Conservation (phyloP, 2,113 vertebrate species). For the Rallus limicola region DNA sequence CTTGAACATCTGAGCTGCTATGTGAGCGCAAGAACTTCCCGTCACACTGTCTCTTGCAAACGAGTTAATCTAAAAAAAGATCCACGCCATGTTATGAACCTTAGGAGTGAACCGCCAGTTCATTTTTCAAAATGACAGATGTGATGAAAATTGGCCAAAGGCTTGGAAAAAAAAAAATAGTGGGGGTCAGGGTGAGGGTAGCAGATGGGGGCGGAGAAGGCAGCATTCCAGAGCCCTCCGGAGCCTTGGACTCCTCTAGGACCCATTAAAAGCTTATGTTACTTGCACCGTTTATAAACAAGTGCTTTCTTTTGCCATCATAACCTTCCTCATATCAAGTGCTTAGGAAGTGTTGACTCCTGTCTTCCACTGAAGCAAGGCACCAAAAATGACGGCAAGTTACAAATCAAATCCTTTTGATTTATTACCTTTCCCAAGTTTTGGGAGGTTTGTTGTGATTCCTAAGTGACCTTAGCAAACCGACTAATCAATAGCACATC, state of each 20-base stretch:
- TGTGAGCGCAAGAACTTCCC: slow-evolving; percentile 26
- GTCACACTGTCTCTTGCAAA: slow-evolving; percentile 9
- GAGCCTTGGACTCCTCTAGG: slow-evolving; percentile 60
- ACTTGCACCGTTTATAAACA: slow-evolving; percentile 35
- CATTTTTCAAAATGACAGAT: slow-evolving; percentile 63
- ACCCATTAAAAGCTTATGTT: slow-evolving; percentile 63
- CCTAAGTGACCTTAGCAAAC: neutral
- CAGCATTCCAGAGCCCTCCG: slow-evolving; percentile 54
- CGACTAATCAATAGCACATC: neutral
- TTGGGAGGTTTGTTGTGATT: slow-evolving; percentile 15
- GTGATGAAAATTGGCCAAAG: slow-evolving; percentile 57
- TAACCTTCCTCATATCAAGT: neutral
- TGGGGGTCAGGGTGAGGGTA: slow-evolving; percentile 33
- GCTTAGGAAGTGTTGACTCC: slow-evolving; percentile 9
- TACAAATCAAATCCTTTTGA: slow-evolving; percentile 44
- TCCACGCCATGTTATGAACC: neutral
- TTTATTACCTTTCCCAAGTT: neutral
- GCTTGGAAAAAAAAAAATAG: slow-evolving; percentile 4
- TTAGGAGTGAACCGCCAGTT: neutral
- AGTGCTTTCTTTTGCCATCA: neutral
- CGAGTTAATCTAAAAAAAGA: slow-evolving; percentile 37
- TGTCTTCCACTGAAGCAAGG: slow-evolving; percentile 11
- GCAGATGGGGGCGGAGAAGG: neutral
- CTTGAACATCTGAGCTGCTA: slow-evolving; percentile 12
- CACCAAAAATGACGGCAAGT: slow-evolving; percentile 22